Percentiles rank a stretch among this genome's conserved stretches.
Conservation (phyloP, 1,140 invertebrate species). For the Euura saliciscinereae region DNA sequence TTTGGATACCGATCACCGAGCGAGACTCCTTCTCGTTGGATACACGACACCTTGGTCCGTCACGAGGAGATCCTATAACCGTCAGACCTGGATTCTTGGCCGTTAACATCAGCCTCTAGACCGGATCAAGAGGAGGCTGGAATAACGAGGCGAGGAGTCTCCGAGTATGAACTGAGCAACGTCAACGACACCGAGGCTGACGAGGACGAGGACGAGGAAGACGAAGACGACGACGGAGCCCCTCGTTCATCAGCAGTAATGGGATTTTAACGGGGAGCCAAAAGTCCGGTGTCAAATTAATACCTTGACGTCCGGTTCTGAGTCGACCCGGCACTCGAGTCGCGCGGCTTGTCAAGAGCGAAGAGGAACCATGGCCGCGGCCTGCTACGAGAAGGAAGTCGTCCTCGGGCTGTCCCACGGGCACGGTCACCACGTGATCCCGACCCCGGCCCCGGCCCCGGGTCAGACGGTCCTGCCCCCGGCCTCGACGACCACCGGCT, state of each 20-base stretch:
- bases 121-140: background rate
- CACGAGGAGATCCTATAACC: constrained; percentile 17
- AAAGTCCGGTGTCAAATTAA: too few species aligned
- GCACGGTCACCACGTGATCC: constrained; percentile 29
- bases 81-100: constrained; percentile 8
- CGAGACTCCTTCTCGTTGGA: background rate
- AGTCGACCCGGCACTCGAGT: too few species aligned
- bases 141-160: background rate
- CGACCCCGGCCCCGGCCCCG: background rate
- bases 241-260: too few species aligned
- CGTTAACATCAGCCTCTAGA: background rate
- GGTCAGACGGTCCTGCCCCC: constrained; percentile 30
- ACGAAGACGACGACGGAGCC: background rate
- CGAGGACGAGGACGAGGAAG: background rate
- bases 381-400: constrained; percentile 45
- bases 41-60: too few species aligned
- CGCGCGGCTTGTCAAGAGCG: background rate
- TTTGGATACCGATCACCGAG: constrained; percentile 18
- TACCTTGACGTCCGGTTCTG: too few species aligned
- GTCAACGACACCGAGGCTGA: constrained; percentile 20
- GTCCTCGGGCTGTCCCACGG: constrained; percentile 37
- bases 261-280: too few species aligned
- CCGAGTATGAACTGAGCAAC: constrained; percentile 14
- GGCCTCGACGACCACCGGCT: constrained; percentile 29
- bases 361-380: constrained; percentile 39